Evolutionary conservation across 2,113 vertebrate species (phyloP), one percentile per base, ranked within the genome.

Genomic region (Colistium nudipinnis): DNA sequence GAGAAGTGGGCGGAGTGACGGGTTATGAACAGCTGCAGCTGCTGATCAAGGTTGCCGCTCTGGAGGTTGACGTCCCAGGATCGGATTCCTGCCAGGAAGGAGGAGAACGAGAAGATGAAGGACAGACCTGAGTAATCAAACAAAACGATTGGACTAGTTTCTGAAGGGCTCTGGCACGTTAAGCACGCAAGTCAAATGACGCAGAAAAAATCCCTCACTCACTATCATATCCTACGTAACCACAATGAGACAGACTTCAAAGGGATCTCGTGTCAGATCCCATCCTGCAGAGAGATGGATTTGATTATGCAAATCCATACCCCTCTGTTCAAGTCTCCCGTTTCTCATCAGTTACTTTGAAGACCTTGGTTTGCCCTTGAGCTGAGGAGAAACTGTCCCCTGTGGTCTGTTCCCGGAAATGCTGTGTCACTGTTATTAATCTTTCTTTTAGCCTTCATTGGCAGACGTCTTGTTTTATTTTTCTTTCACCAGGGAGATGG

Each of bases 1-100:
- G 98, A 99, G 93, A 99, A 99, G 59, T 98, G 96, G 67, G 98
- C 97, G 19, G 98, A 95, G 74, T 99, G 98, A 24, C 96, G 87
- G 0, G 94, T 94, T 70, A 98, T 94, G 65, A 99, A 99, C 67
- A 95, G 94, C 89, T 90, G 94, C 82, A 99, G 91, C 43, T 98
- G 94, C 86, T 95, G 93, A 82, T 96, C 92, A 76, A 99, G 92
- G 89, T 97, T 91, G 73, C 95, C 96, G 73, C 83, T 82, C 7
- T 90, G 86, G 36, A 94, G 83, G 71, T 93, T 87, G 59, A 98
- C 91, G 57, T 96, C 92, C 98, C 97, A 99, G 44, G 95, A 97
- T 52, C 94, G 95, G 86, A 99, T 94, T 59, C 97, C 98, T 99
- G 93, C 56, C 30, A 10, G 38, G 55, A 55, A 67, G 25, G 28